Evolutionary conservation across 2,888 invertebrate species (phyloP).

Genomic region (Apeira syringaria): DNA sequence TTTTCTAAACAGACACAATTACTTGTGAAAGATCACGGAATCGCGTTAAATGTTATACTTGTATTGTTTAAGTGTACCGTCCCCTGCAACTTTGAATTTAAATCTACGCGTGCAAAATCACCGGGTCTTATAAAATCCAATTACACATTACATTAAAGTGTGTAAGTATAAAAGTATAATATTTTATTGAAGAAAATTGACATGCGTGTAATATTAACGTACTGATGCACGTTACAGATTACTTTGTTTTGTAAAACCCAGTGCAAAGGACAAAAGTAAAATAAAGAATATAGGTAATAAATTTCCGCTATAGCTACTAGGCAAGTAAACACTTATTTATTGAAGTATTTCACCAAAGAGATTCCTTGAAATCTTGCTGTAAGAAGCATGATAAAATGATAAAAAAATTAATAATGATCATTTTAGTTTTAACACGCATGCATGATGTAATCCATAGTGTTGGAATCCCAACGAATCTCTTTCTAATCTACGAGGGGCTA

Average conservation of each 20-base stretch:
- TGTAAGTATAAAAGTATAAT: no score
- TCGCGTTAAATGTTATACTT: neutral
- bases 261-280: slow-evolving; percentile 62
- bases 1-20: no score
- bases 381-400: slow-evolving; percentile 17
- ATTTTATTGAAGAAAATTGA: no score
- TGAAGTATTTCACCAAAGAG: slow-evolving; percentile 52
- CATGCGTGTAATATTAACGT: no score
- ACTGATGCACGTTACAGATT: no score
- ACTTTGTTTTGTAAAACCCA: slow-evolving; percentile 57
- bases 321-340: slow-evolving; percentile 73
- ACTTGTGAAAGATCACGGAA: slow-evolving; percentile 15
- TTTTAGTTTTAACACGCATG: slow-evolving; percentile 10
- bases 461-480: slow-evolving; percentile 75
- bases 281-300: slow-evolving; percentile 58
- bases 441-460: slow-evolving; percentile 6
- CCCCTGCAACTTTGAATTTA: slow-evolving; percentile 51
- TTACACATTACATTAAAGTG: no score
- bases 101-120: slow-evolving; percentile 72
- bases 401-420: slow-evolving; percentile 24
- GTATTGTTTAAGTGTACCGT: slow-evolving; percentile 38
- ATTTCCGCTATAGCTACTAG: slow-evolving; percentile 81
- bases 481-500: slow-evolving; percentile 71
- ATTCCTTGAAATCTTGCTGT: slow-evolving; percentile 68
- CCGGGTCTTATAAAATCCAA: slow-evolving; percentile 66